Evolutionary conservation across 2,797 vertebrate species (phyloP).

Genomic region (Staurois parvus): DNA sequence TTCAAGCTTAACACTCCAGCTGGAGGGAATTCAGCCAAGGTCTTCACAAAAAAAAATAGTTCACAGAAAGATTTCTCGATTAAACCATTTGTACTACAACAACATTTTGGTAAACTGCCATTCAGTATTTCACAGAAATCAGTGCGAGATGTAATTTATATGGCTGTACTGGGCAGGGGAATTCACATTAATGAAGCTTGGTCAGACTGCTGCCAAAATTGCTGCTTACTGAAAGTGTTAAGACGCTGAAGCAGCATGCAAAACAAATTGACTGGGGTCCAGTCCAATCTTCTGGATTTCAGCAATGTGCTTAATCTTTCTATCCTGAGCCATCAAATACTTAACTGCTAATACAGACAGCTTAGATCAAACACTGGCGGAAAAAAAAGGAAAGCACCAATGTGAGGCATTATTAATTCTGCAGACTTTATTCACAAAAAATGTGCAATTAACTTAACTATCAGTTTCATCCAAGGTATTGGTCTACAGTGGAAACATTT

Average conservation of each 20-base stretch:
- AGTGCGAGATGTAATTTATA: slow-evolving; percentile 31
- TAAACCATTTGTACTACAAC: neutral
- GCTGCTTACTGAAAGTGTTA: slow-evolving; percentile 3
- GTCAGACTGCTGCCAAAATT: slow-evolving; percentile 6
- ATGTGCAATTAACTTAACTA: no score
- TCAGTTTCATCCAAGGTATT: no score
- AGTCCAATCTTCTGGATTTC: slow-evolving; percentile 25
- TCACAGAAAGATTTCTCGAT: neutral
- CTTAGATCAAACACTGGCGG: neutral
- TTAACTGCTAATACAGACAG: neutral
- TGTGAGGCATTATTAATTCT: no score
- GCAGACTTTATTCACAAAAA: no score
- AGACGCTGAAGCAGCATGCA: slow-evolving; percentile 15
- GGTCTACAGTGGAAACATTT: no score
- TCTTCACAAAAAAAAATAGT: neutral
- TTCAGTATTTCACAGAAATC: slow-evolving; percentile 28
- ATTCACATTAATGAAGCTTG: slow-evolving; percentile 40
- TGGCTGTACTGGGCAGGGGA: neutral
- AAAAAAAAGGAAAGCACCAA: neutral
- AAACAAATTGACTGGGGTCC: slow-evolving; percentile 42
- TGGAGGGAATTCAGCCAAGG: neutral
- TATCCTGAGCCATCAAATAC: slow-evolving; percentile 1
- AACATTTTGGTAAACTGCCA: slow-evolving; percentile 8
- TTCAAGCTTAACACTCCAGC: neutral
- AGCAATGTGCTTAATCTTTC: slow-evolving; percentile 26